phyloP scores from a whole-genome alignment of 2,113 vertebrate genomes.

The Engraulis encrasicolus region DNA sequence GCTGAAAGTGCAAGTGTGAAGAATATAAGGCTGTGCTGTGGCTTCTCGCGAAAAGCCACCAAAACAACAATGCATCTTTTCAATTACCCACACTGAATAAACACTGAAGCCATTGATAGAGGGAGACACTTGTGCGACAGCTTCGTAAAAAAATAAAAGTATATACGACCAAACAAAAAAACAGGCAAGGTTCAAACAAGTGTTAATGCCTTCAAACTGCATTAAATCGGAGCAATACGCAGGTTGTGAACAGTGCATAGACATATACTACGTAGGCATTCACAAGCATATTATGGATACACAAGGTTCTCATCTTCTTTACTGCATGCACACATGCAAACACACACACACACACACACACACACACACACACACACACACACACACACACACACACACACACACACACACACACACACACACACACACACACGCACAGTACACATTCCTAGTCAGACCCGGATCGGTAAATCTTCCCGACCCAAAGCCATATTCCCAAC shows the following conservation, averaged over 20 bases:
- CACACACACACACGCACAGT: too few species aligned
- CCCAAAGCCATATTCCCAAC: not conserved
- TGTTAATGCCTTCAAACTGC: conserved; percentile 1
- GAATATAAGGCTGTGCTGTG: conserved; percentile 7
- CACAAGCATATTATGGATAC: too few species aligned
- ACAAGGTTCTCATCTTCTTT: too few species aligned
- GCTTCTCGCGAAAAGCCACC: not conserved
- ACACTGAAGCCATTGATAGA: not conserved
- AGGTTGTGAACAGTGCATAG: not conserved
- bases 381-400: not conserved
- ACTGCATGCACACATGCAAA: too few species aligned
- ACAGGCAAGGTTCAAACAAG: not conserved
- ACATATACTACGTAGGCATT: not conserved
- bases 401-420: not conserved
- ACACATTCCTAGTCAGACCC: not conserved
- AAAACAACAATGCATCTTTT: conserved; percentile 16
- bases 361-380: not conserved
- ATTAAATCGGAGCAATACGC: not conserved
- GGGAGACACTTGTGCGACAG: not conserved
- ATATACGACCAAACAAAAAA: not conserved
- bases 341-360: not conserved
- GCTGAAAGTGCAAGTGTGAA: conserved; percentile 29
- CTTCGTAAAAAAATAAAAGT: not conserved
- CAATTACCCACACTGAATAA: not conserved
- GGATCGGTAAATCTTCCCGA: not conserved